phyloP scores from a whole-genome alignment of 2,113 vertebrate species.

The Nesoenas mayeri region DNA sequence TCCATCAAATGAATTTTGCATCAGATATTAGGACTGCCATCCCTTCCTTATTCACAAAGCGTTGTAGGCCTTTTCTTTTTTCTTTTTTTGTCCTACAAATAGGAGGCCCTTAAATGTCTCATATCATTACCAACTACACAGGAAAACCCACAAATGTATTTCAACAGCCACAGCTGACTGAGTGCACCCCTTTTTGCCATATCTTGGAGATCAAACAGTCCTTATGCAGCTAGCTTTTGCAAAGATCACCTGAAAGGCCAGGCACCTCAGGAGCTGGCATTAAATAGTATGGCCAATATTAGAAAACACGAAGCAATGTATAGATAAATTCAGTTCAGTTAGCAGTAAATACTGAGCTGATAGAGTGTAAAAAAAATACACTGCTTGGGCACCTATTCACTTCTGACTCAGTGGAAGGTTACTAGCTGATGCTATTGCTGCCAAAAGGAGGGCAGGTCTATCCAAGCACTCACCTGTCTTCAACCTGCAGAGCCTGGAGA shows the following conservation, averaged over 20 bases:
- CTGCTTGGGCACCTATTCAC: neutral
- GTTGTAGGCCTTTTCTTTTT: neutral
- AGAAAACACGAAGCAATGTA: neutral
- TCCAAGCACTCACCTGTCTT: neutral
- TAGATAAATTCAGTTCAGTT: neutral
- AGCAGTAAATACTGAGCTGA: neutral
- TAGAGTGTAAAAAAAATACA: neutral
- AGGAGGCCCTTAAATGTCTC: neutral
- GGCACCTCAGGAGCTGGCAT: neutral
- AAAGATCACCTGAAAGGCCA: neutral
- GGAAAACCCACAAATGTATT: neutral
- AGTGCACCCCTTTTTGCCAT: accelerated
- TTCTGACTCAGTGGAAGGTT: neutral
- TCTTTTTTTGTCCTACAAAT: neutral
- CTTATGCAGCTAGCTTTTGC: neutral
- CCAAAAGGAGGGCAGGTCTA: neutral
- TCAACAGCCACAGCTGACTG: neutral
- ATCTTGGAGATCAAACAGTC: neutral
- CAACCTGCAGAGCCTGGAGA: neutral
- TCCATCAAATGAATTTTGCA: neutral
- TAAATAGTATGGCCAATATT: neutral
- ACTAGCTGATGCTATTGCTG: neutral
- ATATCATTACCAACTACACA: neutral
- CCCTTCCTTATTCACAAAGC: neutral
- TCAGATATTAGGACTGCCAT: neutral